Percentiles rank a stretch among this genome's conserved stretches.
These are phyloP conservation scores for Aphaenogaster rudis DNA, from an alignment of 1,140 invertebrate genomes.

Conservation along the genomic window DNA sequence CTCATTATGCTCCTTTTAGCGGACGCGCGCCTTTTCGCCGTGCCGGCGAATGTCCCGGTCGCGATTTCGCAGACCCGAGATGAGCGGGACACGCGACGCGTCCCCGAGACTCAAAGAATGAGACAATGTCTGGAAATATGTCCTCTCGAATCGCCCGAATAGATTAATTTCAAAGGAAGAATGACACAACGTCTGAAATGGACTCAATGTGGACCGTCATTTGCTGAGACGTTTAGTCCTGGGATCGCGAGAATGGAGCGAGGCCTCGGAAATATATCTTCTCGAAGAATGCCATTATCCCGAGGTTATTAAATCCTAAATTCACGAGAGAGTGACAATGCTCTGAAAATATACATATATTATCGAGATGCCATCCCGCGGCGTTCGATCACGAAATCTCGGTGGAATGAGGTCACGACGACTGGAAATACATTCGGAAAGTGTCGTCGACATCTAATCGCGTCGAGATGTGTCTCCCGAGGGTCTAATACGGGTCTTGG, in stretches of 20 bases:
- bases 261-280: background rate
- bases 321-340: background rate
- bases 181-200: background rate
- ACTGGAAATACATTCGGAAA: constrained; percentile 23
- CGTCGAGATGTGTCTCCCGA: background rate
- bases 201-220: background rate
- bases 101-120: background rate
- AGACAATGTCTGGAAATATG: background rate
- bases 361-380: background rate
- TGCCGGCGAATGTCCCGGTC: constrained; percentile 8
- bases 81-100: constrained; percentile 12
- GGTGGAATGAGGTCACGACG: background rate
- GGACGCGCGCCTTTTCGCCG: constrained; percentile 42
- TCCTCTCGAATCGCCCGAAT: background rate
- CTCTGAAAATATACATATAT: background rate
- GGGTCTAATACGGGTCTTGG: background rate
- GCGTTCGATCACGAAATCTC: background rate
- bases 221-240: background rate
- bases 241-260: background rate
- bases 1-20: constrained; percentile 40
- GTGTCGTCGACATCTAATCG: background rate
- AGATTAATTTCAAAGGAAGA: background rate
- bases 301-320: background rate
- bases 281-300: background rate
- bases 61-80: constrained; percentile 8